Percentiles rank a stretch among this genome's conserved stretches.
Conservation (phyloP, 2,113 vertebrate genomes). For the Spilogale gracilis region DNA sequence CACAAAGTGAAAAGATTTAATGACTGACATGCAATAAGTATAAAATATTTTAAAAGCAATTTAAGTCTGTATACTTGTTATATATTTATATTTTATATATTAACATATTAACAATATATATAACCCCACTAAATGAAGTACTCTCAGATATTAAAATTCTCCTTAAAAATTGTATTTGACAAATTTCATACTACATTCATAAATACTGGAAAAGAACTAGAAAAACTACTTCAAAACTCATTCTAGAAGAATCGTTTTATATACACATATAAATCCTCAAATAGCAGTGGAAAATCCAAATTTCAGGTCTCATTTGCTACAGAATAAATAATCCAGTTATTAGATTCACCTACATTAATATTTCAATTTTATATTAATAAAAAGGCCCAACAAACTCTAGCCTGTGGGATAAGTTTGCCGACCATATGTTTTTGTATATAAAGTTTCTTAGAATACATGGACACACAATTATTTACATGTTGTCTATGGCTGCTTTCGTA, state of each 20-base stretch:
- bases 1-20: conserved; percentile 24
- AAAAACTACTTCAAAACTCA: conserved; percentile 40
- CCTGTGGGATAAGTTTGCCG: neutral
- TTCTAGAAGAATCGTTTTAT: neutral
- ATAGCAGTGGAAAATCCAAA: neutral
- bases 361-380: conserved; percentile 1
- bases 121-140: neutral
- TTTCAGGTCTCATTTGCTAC: neutral
- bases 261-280: neutral
- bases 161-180: neutral
- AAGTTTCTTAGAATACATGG: neutral
- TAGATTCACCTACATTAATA: neutral
- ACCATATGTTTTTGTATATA: neutral
- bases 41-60: conserved; percentile 49
- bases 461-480: neutral
- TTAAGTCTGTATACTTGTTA: neutral
- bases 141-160: neutral
- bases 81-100: neutral
- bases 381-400: neutral
- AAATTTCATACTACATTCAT: neutral
- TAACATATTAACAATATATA: neutral
- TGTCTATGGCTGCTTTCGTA: neutral
- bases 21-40: neutral
- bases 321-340: conserved; percentile 34
- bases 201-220: conserved; percentile 22